phyloP scores from a whole-genome alignment of 2,113 vertebrate species.

The Cryptotis parvus region DNA sequence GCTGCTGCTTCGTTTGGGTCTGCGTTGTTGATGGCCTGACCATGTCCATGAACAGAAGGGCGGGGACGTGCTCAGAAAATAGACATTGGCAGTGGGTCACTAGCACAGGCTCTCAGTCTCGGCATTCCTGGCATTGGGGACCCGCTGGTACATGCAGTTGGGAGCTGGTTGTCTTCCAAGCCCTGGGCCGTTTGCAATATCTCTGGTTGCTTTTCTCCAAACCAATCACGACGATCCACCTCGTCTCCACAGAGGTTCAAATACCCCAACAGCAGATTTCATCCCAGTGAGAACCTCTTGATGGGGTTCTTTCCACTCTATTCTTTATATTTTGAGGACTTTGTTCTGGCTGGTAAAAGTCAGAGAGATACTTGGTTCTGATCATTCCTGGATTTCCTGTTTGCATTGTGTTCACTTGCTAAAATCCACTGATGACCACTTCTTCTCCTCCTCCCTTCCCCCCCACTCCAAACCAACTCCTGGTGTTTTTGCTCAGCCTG shows the following conservation, averaged over 20 bases:
- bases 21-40: conserved; percentile 28
- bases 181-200: neutral
- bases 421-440: neutral
- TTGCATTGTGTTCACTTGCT: conserved; percentile 14
- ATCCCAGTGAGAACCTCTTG: neutral
- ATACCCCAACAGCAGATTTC: neutral
- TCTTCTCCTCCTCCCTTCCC: too few species aligned
- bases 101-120: neutral
- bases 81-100: neutral
- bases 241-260: neutral
- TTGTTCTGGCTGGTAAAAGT: conserved; percentile 8
- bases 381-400: neutral
- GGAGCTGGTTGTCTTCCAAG: neutral
- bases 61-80: neutral
- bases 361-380: neutral
- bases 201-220: neutral
- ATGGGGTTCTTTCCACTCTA: conserved; percentile 8
- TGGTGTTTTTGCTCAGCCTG: neutral
- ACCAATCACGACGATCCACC: neutral
- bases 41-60: neutral
- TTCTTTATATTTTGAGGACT: conserved; percentile 34
- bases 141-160: neutral
- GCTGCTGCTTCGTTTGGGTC: neutral
- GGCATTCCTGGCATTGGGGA: neutral
- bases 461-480: neutral